Conservation (phyloP, 1,140 invertebrate genomes). For the Drosophila kanapiae region DNA sequence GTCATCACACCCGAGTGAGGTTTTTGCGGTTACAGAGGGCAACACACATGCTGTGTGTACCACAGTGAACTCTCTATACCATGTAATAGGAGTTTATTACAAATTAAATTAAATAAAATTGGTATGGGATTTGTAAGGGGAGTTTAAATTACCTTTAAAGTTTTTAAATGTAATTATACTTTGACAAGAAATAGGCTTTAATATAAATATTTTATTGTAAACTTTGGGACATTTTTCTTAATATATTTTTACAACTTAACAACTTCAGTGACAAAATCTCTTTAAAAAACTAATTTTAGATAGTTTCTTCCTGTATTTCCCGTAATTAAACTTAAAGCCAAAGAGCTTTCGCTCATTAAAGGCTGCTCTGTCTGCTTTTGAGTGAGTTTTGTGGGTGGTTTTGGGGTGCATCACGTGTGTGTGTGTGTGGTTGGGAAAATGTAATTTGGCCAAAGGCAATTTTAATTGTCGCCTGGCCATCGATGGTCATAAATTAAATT, state of each 20-base stretch:
- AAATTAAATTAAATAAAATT: not conserved
- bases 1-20: constrained; percentile 42
- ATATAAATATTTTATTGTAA: no score
- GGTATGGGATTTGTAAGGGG: no score
- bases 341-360: not conserved
- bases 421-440: constrained; percentile 41
- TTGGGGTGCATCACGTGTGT: not conserved
- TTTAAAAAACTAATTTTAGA: not conserved
- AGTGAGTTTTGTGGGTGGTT: constrained; percentile 24
- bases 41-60: constrained; percentile 5
- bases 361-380: not conserved
- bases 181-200: no score
- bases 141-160: no score
- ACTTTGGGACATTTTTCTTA: not conserved
- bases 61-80: not conserved
- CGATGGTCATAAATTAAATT: constrained; percentile 64
- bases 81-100: not conserved
- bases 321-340: not conserved
- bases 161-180: no score
- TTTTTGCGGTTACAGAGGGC: constrained; percentile 29
- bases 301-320: not conserved
- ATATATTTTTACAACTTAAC: not conserved
- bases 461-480: constrained; percentile 66
- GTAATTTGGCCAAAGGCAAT: constrained; percentile 65
- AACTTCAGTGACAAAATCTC: not conserved